These are phyloP conservation scores for Cryptocephalus primarius DNA, from an alignment of 2,888 invertebrate genomes.

Conservation along the genomic window DNA sequence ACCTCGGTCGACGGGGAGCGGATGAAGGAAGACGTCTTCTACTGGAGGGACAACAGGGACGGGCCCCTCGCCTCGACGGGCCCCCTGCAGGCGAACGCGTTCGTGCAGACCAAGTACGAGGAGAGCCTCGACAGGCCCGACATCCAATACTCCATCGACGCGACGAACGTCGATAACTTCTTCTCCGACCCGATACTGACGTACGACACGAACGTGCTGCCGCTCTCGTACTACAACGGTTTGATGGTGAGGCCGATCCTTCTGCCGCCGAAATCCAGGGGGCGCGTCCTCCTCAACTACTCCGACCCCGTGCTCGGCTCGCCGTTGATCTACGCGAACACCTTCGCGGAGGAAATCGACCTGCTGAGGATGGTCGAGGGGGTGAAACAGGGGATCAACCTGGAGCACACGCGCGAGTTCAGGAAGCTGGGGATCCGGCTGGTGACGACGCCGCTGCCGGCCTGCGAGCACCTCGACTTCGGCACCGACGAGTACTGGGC, in stretches of 20 bases:
- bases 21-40: conserved; percentile 36
- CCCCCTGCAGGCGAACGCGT: conserved; percentile 46
- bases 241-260: conserved; percentile 51
- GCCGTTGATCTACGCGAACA: conserved; percentile 63
- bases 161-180: conserved; percentile 45
- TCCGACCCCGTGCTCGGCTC: conserved; percentile 60
- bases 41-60: conserved; percentile 35
- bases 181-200: conserved; percentile 43
- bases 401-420: conserved; percentile 51
- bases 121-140: conserved; percentile 44
- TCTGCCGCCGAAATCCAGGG: conserved; percentile 52
- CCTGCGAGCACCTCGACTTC: conserved; percentile 45
- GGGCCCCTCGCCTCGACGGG: conserved; percentile 47
- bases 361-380: conserved; percentile 49
- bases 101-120: conserved; percentile 48
- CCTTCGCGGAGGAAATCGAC: conserved; percentile 54
- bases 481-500: conserved; percentile 55
- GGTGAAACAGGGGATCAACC: conserved; percentile 44
- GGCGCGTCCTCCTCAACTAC: conserved; percentile 49
- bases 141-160: conserved; percentile 56
- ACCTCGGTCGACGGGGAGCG: conserved; percentile 37
- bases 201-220: conserved; percentile 36
- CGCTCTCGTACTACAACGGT: conserved; percentile 52
- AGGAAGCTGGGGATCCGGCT: conserved; percentile 44
- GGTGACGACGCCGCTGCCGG: conserved; percentile 46